Evolutionary conservation across 2,113 vertebrate genomes (phyloP), one percentile per base, ranked within the genome.

Genomic region (Corythornis cristatus): DNA sequence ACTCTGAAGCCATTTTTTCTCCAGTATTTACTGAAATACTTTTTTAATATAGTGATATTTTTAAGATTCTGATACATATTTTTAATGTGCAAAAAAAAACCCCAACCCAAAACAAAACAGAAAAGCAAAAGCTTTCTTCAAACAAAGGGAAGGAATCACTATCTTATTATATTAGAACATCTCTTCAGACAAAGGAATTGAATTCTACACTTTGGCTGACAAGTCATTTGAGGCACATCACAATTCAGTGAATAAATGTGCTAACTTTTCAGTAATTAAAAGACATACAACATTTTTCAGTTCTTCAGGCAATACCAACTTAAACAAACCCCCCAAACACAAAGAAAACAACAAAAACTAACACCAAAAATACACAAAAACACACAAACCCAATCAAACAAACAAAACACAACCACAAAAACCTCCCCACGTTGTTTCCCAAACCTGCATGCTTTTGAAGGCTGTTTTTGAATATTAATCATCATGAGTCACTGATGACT

Each of bases 401-500:
- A 45, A 45, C 15, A 45, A 45, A 45, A 45, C 14, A 16, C 18
- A 45, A 45, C 18, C 14, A 45, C 14, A 45, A 45, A 45, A 45
- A 23, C 50, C 50, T 26, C 50, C 50, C 50, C 23, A 43, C 15
- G 53, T 7, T 51, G 53, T 75, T 92, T 93, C 71, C 71, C 78
- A 43, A 91, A 93, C 85, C 7, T 62, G 42, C 42, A 83, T 82
- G 54, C 28, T 90, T 85, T 90, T 73, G 48, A 54, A 66, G 40
- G 29, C 51, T 89, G 78, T 48, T 96, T 91, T 77, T 92, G 13
- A 91, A 56, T 93, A 92, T 77, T 85, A 46, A 90, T 51, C 25
- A 51, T 67, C 66, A 85, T 91, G 86, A 95, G 74, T 93, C 84
- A 95, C 62, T 89, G 65, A 40, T 85, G 71, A 92, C 77, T 92